Evolutionary conservation across 2,797 vertebrate genomes (phyloP), one percentile per base, ranked within the genome.

Genomic region (Vireo griseus): DNA sequence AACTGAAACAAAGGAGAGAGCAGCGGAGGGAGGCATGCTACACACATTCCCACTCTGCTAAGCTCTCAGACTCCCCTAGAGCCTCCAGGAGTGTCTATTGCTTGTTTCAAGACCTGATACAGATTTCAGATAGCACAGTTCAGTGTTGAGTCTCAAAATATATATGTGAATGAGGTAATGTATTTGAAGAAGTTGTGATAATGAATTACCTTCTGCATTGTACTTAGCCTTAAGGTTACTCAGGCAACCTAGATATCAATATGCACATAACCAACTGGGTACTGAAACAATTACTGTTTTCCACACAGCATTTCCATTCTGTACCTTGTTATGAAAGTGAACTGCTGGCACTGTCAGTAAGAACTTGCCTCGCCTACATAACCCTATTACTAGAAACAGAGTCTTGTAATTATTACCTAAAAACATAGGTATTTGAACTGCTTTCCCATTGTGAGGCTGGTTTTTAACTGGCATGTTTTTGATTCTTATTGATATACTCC

Each of bases 281-380:
- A 75, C 73, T 74, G 77, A 81, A 91, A 72, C 86, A 95, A 35
- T 93, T 92, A 86, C 19, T 71, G 42, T 79, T 96, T 95, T 94
- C 55, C 67, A 93, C 26, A 79, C 76, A 88, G 59, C 35, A 72
- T 94, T 94, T 88, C n/a, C 57, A 75, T 80, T 90, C 75, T 79
- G 52, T 78, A 50, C 47, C 48, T 86, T 91, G 72, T 80, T 90
- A 83, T 63, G 77, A 75, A 94, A 74, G 66, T 83, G 61, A 89
- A 80, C 89, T 81, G 73, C 80, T 81, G 88, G 72, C 85, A 92
- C 68, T 50, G 66, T 87, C 85, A 71, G 72, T 86, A 72, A 86
- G 59, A 26, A 63, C 78, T 94, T 84, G 50, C 45, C 35, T 96
- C 3, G 0, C 61, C 78, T 68, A 77, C 37, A 79, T 85, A 91